A percentile compares a stretch with the other conserved stretches of the same genome.
Evolutionary conservation across 2,797 vertebrate species (phyloP).

Genomic region (Helicolenus hilgendorfi): DNA sequence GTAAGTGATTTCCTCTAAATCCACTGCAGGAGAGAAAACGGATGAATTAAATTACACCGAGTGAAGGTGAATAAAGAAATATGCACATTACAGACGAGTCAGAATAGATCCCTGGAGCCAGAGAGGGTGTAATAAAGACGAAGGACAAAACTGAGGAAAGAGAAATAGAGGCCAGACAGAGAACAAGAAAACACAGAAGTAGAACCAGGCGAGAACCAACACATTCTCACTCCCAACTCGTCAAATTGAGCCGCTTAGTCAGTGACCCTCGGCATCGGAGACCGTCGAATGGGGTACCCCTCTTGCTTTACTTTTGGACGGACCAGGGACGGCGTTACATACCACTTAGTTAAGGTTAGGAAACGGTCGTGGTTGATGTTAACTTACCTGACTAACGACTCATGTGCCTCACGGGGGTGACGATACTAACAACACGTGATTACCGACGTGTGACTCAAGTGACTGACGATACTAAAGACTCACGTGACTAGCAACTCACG

Average conservation of each 20-base stretch:
- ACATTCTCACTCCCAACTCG: no score
- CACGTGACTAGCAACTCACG: no score
- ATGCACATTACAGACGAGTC: slow-evolving; percentile 47
- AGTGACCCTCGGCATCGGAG: no score
- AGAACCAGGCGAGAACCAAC: not conserved
- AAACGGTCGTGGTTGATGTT: no score
- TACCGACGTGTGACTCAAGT: no score
- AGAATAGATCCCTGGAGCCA: slow-evolving; percentile 52
- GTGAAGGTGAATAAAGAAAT: slow-evolving; percentile 58
- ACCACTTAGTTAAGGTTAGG: no score
- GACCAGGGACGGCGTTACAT: no score
- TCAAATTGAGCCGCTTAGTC: no score
- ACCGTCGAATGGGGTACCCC: no score
- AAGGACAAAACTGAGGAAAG: slow-evolving; percentile 45
- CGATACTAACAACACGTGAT: rapidly evolving
- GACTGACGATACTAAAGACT: no score
- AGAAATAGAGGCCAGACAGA: slow-evolving; percentile 27
- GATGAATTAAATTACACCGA: slow-evolving; percentile 60
- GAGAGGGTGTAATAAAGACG: slow-evolving; percentile 49
- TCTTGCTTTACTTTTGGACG: no score
- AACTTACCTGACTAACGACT: no score
- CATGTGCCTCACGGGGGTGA: rapidly evolving
- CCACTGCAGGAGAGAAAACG: slow-evolving; percentile 32
- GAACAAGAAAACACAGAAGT: not conserved
- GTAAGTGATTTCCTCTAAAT: slow-evolving; percentile 43